Percentiles rank a stretch among this genome's conserved stretches.
Conservation (phyloP, 2,888 invertebrate genomes). For the Taenaris catops region DNA sequence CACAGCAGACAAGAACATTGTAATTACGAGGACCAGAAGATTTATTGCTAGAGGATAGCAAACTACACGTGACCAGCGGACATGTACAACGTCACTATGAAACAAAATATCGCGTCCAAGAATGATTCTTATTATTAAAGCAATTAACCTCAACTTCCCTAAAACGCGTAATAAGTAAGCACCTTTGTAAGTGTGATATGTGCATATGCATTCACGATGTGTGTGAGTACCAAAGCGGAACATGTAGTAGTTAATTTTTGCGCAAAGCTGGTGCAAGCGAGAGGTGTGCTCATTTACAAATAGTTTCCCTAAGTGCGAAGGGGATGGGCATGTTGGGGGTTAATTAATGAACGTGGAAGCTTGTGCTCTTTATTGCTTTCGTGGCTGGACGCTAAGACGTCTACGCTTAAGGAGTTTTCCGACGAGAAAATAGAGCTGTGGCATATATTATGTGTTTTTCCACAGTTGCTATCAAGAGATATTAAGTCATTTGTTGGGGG, state of each 20-base stretch:
- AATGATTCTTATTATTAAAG: conserved; percentile 48
- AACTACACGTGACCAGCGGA: conserved; percentile 65
- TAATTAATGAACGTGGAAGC: conserved; percentile 81
- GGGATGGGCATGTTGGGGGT: conserved; percentile 62
- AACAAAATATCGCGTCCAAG: conserved; percentile 41
- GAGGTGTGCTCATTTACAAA: conserved; percentile 74
- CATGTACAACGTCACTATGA: conserved; percentile 38
- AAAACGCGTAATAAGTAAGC: conserved; percentile 36
- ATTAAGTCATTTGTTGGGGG: not conserved
- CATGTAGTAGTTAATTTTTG: conserved; percentile 80
- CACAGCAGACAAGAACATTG: conserved; percentile 75
- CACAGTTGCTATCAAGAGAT: conserved; percentile 26
- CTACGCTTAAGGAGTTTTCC: conserved; percentile 73
- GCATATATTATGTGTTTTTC: conserved; percentile 45
- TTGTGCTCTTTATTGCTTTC: conserved; percentile 80
- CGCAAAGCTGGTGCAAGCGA: conserved; percentile 75
- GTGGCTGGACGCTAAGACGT: conserved; percentile 76
- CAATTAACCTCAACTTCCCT: conserved; percentile 57
- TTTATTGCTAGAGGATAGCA: conserved; percentile 73
- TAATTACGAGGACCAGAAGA: conserved; percentile 76
- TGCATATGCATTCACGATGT: conserved; percentile 70
- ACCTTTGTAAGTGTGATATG: conserved; percentile 38
- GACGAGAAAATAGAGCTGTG: conserved; percentile 59
- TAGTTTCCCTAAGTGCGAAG: conserved; percentile 59
- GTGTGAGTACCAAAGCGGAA: conserved; percentile 62